Conservation (phyloP, 1,140 invertebrate genomes). For the Cryptotermes secundus region DNA sequence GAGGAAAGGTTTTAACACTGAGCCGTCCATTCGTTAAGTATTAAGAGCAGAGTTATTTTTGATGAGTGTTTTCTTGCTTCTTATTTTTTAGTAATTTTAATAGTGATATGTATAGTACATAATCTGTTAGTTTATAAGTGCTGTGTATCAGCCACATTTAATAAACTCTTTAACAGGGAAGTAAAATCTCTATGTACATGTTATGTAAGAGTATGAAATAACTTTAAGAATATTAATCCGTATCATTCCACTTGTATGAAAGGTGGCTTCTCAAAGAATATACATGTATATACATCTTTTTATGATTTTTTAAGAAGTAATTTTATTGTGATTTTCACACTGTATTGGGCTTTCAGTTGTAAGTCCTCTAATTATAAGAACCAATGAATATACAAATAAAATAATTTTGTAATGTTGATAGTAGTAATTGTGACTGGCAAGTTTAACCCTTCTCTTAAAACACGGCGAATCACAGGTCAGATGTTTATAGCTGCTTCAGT, state of each 20-base stretch:
- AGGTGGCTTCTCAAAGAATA: neutral
- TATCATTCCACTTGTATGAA: constrained; percentile 12
- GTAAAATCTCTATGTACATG: neutral
- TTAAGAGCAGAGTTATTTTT: neutral
- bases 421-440: too few species aligned
- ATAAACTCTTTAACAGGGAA: neutral
- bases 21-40: neutral
- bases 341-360: neutral
- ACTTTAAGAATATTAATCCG: neutral
- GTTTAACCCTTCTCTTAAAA: too few species aligned
- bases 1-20: neutral
- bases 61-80: neutral
- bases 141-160: neutral
- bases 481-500: too few species aligned
- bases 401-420: too few species aligned
- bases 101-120: neutral
- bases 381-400: too few species aligned
- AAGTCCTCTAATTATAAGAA: neutral
- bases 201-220: neutral
- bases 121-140: neutral
- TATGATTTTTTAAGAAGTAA: neutral
- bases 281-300: neutral
- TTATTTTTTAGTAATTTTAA: too few species aligned
- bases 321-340: neutral
- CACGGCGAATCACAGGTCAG: too few species aligned